These are phyloP conservation scores for Echeneis naucrates DNA, from an alignment of 2,797 vertebrate species.

Conservation along the genomic window DNA sequence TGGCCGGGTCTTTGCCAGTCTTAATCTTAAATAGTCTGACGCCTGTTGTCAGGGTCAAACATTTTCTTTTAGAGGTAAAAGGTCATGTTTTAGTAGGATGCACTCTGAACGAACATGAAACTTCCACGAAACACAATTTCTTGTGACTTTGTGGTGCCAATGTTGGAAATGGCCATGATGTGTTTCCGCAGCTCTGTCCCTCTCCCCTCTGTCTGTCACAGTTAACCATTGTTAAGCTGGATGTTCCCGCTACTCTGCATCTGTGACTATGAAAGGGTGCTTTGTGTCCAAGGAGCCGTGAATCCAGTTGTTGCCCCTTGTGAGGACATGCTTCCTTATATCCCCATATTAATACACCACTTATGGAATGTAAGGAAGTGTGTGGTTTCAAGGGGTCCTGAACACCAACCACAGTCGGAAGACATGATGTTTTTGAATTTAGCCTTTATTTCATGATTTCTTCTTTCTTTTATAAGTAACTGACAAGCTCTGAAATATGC, in stretches of 20 bases:
- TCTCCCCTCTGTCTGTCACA: constrained; percentile 54
- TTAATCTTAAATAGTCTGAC: neutral
- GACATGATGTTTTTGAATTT: constrained; percentile 17
- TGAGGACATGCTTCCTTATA: constrained; percentile 99
- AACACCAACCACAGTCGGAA: constrained; percentile 43
- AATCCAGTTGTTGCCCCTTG: constrained; percentile 83
- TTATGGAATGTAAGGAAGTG: constrained; percentile 99
- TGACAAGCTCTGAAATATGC: neutral
- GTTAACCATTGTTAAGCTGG: constrained; percentile 69
- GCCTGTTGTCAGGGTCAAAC: neutral
- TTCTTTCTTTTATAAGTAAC: constrained; percentile 7
- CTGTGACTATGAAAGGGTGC: constrained; percentile 75
- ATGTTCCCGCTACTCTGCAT: constrained; percentile 60
- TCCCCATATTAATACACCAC: constrained; percentile 95
- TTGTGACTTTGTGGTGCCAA: constrained; percentile 2
- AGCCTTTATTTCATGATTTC: neutral
- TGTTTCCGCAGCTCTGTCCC: constrained; percentile 21
- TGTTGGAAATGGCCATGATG: constrained; percentile 16
- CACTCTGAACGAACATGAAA: neutral
- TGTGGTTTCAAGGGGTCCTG: constrained; percentile 92
- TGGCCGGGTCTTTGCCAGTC: neutral
- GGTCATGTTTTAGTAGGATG: neutral
- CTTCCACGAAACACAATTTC: neutral
- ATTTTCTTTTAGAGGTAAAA: neutral
- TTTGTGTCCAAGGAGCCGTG: constrained; percentile 69